Evolutionary conservation across 2,888 invertebrate species (phyloP).

Genomic region (Torymus tubicola): DNA sequence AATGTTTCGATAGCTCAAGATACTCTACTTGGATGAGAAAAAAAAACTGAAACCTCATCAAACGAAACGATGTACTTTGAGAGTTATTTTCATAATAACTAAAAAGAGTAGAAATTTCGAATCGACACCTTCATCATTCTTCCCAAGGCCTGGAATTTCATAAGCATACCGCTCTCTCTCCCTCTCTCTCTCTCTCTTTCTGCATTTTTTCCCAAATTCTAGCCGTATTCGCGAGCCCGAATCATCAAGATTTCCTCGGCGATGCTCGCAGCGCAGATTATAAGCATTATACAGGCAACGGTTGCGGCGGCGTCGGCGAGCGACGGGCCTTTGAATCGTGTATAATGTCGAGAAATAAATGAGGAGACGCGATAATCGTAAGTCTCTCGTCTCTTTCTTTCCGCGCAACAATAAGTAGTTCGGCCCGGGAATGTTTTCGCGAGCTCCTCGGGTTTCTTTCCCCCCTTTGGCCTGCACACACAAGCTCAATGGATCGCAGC

Average conservation of each 20-base stretch:
- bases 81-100: too few relatives aligned
- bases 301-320: conserved; percentile 19
- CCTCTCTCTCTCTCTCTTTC: too few relatives aligned
- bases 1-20: too few relatives aligned
- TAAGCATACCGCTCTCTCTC: too few relatives aligned
- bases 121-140: too few relatives aligned
- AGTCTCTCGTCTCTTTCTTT: conserved; percentile 33
- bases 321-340: conserved; percentile 44
- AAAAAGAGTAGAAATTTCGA: too few relatives aligned
- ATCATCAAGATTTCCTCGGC: conserved; percentile 27
- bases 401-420: conserved; percentile 50
- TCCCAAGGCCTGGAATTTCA: too few relatives aligned
- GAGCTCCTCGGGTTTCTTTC: conserved; percentile 9
- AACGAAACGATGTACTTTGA: too few relatives aligned
- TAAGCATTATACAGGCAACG: conserved; percentile 41
- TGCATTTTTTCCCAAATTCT: too few relatives aligned
- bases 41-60: too few relatives aligned
- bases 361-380: conserved; percentile 57
- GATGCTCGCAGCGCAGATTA: conserved; percentile 42
- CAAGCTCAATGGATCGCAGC: conserved; percentile 58
- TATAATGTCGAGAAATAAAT: conserved; percentile 54
- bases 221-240: not conserved
- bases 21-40: too few relatives aligned
- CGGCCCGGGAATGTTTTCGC: conserved; percentile 25
- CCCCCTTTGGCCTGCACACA: not conserved